These are phyloP conservation scores for Pteronura brasiliensis DNA, from an alignment of 2,113 vertebrate species.

Conservation along the genomic window DNA sequence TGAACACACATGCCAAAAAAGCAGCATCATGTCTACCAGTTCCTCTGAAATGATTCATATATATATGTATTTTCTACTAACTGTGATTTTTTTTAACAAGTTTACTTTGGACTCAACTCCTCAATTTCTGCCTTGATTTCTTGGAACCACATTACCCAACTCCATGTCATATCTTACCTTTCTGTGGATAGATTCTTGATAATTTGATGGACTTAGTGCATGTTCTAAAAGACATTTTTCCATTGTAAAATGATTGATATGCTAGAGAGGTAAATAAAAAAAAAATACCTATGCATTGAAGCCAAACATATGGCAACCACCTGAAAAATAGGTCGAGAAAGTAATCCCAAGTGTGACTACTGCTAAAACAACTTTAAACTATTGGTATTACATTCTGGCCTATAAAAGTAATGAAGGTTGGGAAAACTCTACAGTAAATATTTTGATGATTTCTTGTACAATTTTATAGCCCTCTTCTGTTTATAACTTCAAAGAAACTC, in stretches of 20 bases:
- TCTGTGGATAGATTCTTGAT: conserved; percentile 61
- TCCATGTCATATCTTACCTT: background rate
- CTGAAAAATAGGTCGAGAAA: conserved; percentile 78
- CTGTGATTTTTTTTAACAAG: background rate
- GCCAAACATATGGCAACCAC: conserved; percentile 84
- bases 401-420: conserved; percentile 78
- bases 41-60: background rate
- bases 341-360: conserved; percentile 72
- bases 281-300: conserved; percentile 71
- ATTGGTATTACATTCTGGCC: conserved; percentile 77
- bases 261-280: conserved; percentile 77
- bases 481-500: conserved; percentile 75
- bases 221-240: conserved; percentile 61
- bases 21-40: background rate
- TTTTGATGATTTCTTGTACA: conserved; percentile 75
- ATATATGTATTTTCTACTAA: background rate
- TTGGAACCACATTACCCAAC: background rate
- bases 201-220: conserved; percentile 35
- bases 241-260: conserved; percentile 56
- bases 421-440: conserved; percentile 75
- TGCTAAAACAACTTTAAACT: conserved; percentile 77
- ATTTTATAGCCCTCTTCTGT: conserved; percentile 75
- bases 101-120: background rate
- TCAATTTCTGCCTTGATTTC: background rate
- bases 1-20: background rate